A percentile compares a stretch with the other conserved stretches of the same genome.
Conservation (phyloP, 2,113 vertebrate genomes). For the Chionomys nivalis region DNA sequence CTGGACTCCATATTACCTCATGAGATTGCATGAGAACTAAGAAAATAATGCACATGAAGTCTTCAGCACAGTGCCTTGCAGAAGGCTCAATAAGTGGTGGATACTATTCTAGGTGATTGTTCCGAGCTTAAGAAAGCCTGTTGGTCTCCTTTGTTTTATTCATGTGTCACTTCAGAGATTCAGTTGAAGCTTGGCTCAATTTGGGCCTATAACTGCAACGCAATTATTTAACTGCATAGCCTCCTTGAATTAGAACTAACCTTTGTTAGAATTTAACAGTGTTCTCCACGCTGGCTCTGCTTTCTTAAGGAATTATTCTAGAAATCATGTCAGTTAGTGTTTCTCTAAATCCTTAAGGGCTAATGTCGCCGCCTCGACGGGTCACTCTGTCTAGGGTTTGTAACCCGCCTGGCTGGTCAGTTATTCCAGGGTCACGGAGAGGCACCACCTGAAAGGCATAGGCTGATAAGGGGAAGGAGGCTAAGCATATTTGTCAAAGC, state of each 20-base stretch:
- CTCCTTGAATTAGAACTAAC: conserved; percentile 13
- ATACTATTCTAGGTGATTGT: background rate
- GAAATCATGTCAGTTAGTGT: background rate
- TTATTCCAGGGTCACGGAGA: no score
- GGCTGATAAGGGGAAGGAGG: no score
- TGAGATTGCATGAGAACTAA: background rate
- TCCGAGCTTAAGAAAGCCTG: background rate
- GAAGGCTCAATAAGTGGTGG: background rate
- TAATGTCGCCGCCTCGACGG: no score
- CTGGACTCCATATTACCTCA: background rate
- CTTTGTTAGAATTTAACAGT: background rate
- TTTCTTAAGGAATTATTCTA: conserved; percentile 41
- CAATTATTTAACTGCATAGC: background rate
- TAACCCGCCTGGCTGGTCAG: no score
- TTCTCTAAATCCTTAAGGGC: background rate
- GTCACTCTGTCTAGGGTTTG: no score
- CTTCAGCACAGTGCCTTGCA: background rate
- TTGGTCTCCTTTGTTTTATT: background rate
- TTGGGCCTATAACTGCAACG: background rate
- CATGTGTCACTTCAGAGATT: background rate
- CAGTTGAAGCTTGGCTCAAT: background rate
- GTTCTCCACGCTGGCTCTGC: background rate
- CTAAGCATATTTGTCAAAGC: no score
- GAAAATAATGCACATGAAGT: background rate
- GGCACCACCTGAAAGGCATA: no score